phyloP scores from a whole-genome alignment of 2,113 vertebrate species.

The Nymphicus hollandicus region DNA sequence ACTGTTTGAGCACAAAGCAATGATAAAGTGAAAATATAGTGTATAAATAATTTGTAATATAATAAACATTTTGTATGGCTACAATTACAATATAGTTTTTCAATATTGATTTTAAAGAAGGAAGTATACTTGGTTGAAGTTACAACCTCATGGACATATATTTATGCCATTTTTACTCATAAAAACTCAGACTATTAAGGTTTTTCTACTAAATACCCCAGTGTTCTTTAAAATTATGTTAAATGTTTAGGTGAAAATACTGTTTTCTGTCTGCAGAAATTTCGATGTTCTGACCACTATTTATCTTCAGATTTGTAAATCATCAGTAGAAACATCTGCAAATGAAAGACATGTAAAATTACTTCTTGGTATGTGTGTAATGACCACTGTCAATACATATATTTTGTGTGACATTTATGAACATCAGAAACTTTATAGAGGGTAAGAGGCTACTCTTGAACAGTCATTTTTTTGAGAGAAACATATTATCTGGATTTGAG shows the following conservation, averaged over 20 bases:
- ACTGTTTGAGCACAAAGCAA: constrained; percentile 65
- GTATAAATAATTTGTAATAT: constrained; percentile 69
- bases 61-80: constrained; percentile 71
- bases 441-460: not conserved
- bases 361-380: not conserved
- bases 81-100: constrained; percentile 49
- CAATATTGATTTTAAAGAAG: constrained; percentile 20
- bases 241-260: not conserved
- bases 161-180: not conserved
- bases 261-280: not conserved
- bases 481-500: not conserved
- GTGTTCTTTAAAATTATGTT: not conserved
- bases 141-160: not conserved
- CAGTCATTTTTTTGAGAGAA: not conserved
- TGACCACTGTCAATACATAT: not conserved
- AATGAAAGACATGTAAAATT: not conserved
- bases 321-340: not conserved
- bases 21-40: constrained; percentile 53
- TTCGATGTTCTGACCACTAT: not conserved
- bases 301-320: constrained; percentile 2
- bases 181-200: not conserved
- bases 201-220: not conserved
- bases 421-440: not conserved
- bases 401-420: not conserved
- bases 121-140: not conserved